Base-by-base conservation (phyloP, 2,113 vertebrate genomes). In the Ameiurus melas region DNA sequence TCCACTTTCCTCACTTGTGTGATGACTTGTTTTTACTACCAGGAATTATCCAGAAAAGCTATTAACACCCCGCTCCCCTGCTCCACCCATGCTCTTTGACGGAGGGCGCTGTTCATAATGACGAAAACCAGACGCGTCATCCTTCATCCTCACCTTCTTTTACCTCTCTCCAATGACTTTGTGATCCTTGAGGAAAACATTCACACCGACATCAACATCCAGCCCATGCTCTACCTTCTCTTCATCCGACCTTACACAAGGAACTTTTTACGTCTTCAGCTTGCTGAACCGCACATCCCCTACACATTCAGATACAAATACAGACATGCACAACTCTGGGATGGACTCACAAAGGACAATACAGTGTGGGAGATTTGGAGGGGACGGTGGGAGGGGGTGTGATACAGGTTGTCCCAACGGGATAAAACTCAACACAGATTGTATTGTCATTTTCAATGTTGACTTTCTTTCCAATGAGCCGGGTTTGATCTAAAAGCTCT, bases 1-100 rank as follows among this genome's bases (percentile, higher is more conserved):
- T 70, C 86, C 85, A 80, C 70, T 43, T 62, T 90, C 88, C 92
- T 95, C 88, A 94, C 92, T 85, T 94, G 86, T 95, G 88, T 95
- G 95, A 97, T 95, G 91, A 95, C 97, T 97, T 97, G 95, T 99
- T 96, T 98, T 96, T 97, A 95, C 97, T 96, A 96, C 97, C 97
- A 99, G 97, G 97, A 97, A 97, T 97, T 96, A 97, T 98, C 96
- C 98, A 97, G 97, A 98, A 99, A 98, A 98, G 96, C 93, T 99
- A 97, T 97, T 98, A 96, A 96, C 94, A 94, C 94, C 89, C 92
- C 71, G 86, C 91, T 85, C 94, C 92, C 95, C 96, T 95, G 93
- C 91, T 84, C 89, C 84, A 84, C 89, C 95, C 96, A 96, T 95
- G 92, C 95, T 96, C 96, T 96, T 96, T 95, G 96, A 96, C 86